Base-by-base conservation (phyloP, 2,113 vertebrate species). In the Periophthalmus modestus region DNA sequence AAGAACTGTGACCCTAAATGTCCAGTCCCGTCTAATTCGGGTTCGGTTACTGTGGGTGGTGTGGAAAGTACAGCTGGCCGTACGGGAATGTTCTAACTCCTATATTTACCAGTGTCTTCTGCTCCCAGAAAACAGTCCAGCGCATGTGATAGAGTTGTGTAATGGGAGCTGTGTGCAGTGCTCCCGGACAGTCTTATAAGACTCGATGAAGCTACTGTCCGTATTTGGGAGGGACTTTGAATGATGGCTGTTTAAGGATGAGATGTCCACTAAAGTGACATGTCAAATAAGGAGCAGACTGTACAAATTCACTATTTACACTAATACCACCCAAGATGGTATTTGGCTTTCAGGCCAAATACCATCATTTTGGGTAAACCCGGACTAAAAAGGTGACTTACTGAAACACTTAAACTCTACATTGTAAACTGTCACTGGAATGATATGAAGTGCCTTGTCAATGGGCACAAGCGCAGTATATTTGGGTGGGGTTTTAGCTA, bases 61-160 rank as follows among this genome's bases (percentile, higher is more conserved):
- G 68, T 77, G 73, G 83, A 83, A 82, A 69, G 36, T 55, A 61
- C 85, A 91, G 91, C 88, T 91, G 89, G 86, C 78, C 11, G 4
- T 79, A 69, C 71, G 77, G 59, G 76, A 48, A 19, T 33, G 61
- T 79, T 82, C 85, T 69, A 77, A 69, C 67, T 54, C 81, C 83
- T 82, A 83, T 86, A 80, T 86, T 85, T 80, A 85, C 75, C 82
- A 69, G 62, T 73, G 52, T 81, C 72, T 59, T 76, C 55, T 18
- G 14, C 52, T 65, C 77, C 43, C 59, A 81, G 19, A 2, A 19
- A 55, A 73, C 75, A 50, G 69, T 79, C 68, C 63, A 65, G 67
- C 54, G 73, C 72, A 71, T 74, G 52, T 74, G 73, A 81, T 68
- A 19, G 73, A 55, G 67, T 82, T 72, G 73, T 79, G 63, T 59